Evolutionary conservation across 2,888 invertebrate genomes (phyloP), one percentile per base, ranked within the genome.

Genomic region (Microctonus hyperodae): DNA sequence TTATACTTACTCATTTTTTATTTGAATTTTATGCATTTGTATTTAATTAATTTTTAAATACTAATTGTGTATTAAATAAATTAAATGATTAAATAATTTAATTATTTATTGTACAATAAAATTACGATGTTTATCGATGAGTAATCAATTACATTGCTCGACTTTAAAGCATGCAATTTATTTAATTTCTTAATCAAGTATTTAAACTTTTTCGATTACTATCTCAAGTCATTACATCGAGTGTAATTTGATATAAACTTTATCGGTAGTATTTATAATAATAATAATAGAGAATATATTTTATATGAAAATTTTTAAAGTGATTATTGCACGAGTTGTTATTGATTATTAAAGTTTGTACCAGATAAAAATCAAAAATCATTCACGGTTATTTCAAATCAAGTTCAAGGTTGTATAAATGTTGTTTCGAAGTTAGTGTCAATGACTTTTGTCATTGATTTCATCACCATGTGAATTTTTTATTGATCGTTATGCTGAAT

Each of bases 201-300:
- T n/a, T 37, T n/a, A n/a, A 37, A 60, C 48, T 60, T 50, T 10
- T 16, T 20, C 31, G 60, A 60, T 60, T 20, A 48, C 50, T 33
- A 60, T 60, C 50, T 60, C 48, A 10, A 60, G n/a, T 37, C 6
- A 37, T 37, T 11, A 37, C n/a, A 37, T 13, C n/a, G 37, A 37
- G 5, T n/a, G 37, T 3, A 37, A 1, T 5, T n/a, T n/a, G n/a
- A n/a, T n/a, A n/a, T n/a, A n/a, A n/a, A n/a, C n/a, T n/a, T n/a
- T n/a, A n/a, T n/a, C n/a, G n/a, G n/a, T n/a, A n/a, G n/a, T n/a
- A n/a, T n/a, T n/a, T 37, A 37, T 13, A 13, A 0, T 6, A 37
- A 13, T 37, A n/a, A 37, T 35, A 7, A 2, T 11, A 35, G 4
- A n/a, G 13, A 13, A 37, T n/a, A 37, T n/a, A 37, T 37, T 37